Evolutionary conservation across 2,888 invertebrate genomes (phyloP), one percentile per base, ranked within the genome.

Genomic region (Koerneria pararmatus): DNA sequence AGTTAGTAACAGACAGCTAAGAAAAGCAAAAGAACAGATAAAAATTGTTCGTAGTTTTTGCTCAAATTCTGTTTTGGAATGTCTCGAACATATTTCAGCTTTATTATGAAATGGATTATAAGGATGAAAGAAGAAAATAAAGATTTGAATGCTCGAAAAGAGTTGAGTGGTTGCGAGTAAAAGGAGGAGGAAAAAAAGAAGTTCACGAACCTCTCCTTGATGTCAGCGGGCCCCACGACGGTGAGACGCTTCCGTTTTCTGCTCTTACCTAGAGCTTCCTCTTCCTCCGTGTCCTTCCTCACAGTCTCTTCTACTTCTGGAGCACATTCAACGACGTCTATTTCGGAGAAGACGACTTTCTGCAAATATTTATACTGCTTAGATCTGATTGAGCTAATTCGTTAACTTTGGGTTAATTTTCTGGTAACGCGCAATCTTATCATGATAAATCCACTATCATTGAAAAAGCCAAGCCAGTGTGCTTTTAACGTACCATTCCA

Each of bases 341-440:
- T 4, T 53, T 62, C 62, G 32, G 53, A 49, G 62, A 53, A 62
- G 19, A 62, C 62, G 3, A 62, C 62, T 51, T 62, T 62, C 62
- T 62, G 35, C 0, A 61, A 61, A 22, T n/a, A n/a, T n/a, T n/a
- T n/a, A n/a, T n/a, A n/a, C n/a, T n/a, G n/a, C n/a, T n/a, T n/a
- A n/a, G n/a, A n/a, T n/a, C n/a, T n/a, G n/a, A n/a, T n/a, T n/a
- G n/a, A n/a, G n/a, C n/a, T n/a, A n/a, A n/a, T n/a, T n/a, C n/a
- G n/a, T n/a, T n/a, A n/a, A n/a, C n/a, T n/a, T n/a, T n/a, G n/a
- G n/a, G n/a, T n/a, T n/a, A n/a, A n/a, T n/a, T n/a, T n/a, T n/a
- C n/a, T n/a, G n/a, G n/a, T n/a, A n/a, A n/a, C n/a, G n/a, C n/a
- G n/a, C n/a, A n/a, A n/a, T n/a, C n/a, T n/a, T n/a, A n/a, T n/a